Percentiles rank a stretch among this genome's conserved stretches.
Conservation (phyloP, 2,888 invertebrate species). For the Drosophila fulvimacula region DNA sequence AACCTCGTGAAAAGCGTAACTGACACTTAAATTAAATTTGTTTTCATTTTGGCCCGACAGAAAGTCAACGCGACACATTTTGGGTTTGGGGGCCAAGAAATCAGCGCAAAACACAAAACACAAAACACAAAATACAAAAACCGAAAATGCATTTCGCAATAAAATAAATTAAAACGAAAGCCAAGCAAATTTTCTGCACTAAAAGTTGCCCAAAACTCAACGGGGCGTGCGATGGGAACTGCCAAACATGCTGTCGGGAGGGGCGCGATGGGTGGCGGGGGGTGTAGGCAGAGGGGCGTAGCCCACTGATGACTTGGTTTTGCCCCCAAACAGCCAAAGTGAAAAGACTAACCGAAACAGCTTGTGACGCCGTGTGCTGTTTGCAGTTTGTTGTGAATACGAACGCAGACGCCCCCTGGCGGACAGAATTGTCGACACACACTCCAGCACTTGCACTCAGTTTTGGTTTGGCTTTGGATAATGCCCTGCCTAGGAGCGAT, state of each 20-base stretch:
- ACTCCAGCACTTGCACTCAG: conserved; percentile 9
- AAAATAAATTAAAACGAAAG: conserved; percentile 76
- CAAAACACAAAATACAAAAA: conserved; percentile 36
- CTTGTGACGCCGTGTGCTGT: conserved; percentile 37
- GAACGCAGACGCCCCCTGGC: conserved; percentile 54
- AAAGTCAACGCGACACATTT: conserved; percentile 75
- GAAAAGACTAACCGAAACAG: conserved; percentile 50
- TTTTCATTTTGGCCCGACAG: conserved; percentile 61
- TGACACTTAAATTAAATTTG: conserved; percentile 78
- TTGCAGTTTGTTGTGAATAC: conserved; percentile 30
- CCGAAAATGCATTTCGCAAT: conserved; percentile 68
- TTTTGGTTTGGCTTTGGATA: neutral
- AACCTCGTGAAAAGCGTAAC: conserved; percentile 72
- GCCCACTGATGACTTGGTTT: conserved; percentile 44
- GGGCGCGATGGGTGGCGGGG: neutral
- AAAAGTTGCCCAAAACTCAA: conserved; percentile 62
- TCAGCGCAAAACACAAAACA: conserved; percentile 43
- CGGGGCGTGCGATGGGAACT: conserved; percentile 53
- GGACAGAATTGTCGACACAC: conserved; percentile 42
- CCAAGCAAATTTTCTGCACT: conserved; percentile 65
- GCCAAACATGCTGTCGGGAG: conserved; percentile 22
- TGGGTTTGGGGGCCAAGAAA: conserved; percentile 58
- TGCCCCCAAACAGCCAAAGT: conserved; percentile 36
- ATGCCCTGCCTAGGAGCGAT: conserved; percentile 40
- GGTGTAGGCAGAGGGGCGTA: neutral